A percentile compares a stretch with the other conserved stretches of the same genome.
Evolutionary conservation across 2,888 invertebrate species (phyloP).

Genomic region (Sarcophaga caerulescens): DNA sequence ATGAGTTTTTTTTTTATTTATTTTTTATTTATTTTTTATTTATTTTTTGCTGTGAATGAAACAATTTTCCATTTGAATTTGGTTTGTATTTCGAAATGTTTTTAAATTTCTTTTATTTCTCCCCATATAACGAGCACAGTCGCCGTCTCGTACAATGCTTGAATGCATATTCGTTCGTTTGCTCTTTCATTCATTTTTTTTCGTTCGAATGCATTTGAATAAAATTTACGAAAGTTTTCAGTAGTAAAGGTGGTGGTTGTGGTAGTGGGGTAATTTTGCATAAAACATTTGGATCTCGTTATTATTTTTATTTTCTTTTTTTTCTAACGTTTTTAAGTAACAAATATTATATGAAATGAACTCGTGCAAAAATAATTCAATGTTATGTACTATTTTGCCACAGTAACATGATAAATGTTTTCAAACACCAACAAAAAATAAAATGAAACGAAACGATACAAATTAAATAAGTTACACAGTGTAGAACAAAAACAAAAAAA

Average conservation of each 20-base stretch:
- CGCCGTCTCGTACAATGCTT: not conserved
- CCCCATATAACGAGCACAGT: conserved; percentile 32
- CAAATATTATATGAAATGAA: conserved; percentile 26
- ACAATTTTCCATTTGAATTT: not conserved
- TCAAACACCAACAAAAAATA: conserved; percentile 29
- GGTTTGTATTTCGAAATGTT: conserved; percentile 3
- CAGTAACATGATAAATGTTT: conserved; percentile 63
- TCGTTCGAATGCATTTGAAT: conserved; percentile 24
- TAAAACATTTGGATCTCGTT: not conserved
- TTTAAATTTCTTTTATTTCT: conserved; percentile 34
- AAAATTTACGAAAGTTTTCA: not conserved
- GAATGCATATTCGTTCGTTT: conserved; percentile 25
- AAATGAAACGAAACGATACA: conserved; percentile 6
- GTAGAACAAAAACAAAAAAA: conserved; percentile 18
- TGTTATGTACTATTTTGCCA: conserved; percentile 51
- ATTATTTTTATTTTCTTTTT: not conserved
- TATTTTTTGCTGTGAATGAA: conserved; percentile 26
- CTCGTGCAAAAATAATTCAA: conserved; percentile 56
- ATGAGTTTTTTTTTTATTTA: conserved; percentile 21
- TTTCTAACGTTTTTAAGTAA: not conserved
- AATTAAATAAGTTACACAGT: conserved; percentile 37
- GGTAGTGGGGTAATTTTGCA: not conserved
- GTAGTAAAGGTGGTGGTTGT: not conserved
- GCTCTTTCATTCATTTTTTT: conserved; percentile 8
- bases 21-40: not conserved